phyloP scores from a whole-genome alignment of 2,888 invertebrate species.

The Tholera decimalis region DNA sequence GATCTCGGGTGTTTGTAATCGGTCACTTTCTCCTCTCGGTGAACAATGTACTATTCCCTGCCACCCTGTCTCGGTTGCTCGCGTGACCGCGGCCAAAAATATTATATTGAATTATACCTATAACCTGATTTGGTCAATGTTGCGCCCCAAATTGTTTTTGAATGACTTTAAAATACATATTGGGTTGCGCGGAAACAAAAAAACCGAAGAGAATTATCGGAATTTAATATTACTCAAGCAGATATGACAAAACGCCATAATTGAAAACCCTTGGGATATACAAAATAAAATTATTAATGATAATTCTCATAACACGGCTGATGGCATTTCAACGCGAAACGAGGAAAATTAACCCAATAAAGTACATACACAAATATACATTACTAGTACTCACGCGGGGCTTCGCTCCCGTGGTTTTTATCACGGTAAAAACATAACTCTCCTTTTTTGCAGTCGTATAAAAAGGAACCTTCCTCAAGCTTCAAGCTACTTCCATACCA shows the following conservation, averaged over 20 bases:
- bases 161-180: background rate
- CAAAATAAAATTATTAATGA: conserved; percentile 11
- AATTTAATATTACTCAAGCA: background rate
- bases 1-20: too few relatives aligned
- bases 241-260: background rate
- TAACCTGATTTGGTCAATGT: background rate
- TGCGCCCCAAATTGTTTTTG: background rate
- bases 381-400: too few relatives aligned
- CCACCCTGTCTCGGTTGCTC: too few relatives aligned
- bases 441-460: too few relatives aligned
- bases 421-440: too few relatives aligned
- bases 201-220: too few relatives aligned
- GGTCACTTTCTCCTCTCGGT: too few relatives aligned
- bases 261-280: background rate
- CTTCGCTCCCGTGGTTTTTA: too few relatives aligned
- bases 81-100: too few relatives aligned
- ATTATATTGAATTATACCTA: background rate
- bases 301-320: background rate
- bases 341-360: conserved; percentile 24
- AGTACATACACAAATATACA: conserved; percentile 25
- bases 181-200: background rate
- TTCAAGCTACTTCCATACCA: too few relatives aligned
- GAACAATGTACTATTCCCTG: too few relatives aligned
- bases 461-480: too few relatives aligned
- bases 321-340: conserved; percentile 6